Conservation (phyloP, 2,797 vertebrate species). For the Phyllotis vaccarum region DNA sequence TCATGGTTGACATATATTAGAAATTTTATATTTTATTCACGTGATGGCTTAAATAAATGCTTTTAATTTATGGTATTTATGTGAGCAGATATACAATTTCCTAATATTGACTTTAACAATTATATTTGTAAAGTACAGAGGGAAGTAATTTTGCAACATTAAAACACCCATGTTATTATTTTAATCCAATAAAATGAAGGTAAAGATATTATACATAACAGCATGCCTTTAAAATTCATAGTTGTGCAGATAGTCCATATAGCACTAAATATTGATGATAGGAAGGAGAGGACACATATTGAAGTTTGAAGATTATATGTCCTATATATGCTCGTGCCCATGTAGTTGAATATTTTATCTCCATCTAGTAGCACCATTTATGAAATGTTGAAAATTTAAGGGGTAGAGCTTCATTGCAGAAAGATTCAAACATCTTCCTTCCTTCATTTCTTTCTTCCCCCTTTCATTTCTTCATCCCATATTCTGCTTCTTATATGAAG, state of each 20-base stretch:
- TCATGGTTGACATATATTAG: neutral
- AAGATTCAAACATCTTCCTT: neutral
- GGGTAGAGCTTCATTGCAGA: fast-evolving
- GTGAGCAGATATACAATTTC: neutral
- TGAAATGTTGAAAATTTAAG: neutral
- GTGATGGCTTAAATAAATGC: neutral
- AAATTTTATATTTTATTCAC: constrained; percentile 2
- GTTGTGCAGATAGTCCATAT: neutral
- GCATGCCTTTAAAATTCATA: constrained; percentile 54
- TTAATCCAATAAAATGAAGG: neutral
- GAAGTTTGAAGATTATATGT: neutral
- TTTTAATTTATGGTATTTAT: neutral
- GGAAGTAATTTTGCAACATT: neutral
- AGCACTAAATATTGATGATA: neutral
- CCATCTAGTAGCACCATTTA: neutral
- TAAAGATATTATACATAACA: constrained; percentile 33
- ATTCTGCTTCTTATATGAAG: neutral
- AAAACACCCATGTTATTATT: neutral
- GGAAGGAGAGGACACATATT: neutral
- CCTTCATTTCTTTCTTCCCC: no score
- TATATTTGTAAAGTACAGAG: constrained; percentile 59
- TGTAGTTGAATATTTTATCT: neutral
- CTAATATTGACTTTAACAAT: neutral
- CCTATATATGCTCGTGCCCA: neutral
- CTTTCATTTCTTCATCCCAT: neutral